A percentile compares a stretch with the other conserved stretches of the same genome.
These are phyloP conservation scores for Seriola aureovittata DNA, from an alignment of 2,113 vertebrate species.

Conservation along the genomic window DNA sequence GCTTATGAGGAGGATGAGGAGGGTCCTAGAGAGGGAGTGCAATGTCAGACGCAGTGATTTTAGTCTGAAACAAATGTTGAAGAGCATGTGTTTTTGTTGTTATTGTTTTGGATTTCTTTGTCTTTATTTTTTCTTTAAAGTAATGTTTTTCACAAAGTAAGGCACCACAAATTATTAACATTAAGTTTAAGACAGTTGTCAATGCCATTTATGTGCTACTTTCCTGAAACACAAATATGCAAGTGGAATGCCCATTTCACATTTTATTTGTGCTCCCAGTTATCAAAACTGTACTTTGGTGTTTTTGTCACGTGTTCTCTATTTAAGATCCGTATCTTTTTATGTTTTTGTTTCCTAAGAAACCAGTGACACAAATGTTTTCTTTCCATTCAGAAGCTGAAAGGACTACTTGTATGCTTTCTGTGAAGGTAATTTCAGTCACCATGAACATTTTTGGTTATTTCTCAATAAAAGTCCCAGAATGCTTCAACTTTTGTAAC, in stretches of 20 bases:
- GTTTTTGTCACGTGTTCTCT: slow-evolving; percentile 22
- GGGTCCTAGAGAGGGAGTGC: slow-evolving; percentile 87
- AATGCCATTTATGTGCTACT: neutral
- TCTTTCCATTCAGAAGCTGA: slow-evolving; percentile 45
- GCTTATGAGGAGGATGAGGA: slow-evolving; percentile 91
- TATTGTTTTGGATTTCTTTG: neutral
- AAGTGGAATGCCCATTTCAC: slow-evolving; percentile 6
- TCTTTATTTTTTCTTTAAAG: slow-evolving; percentile 9
- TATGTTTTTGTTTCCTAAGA: slow-evolving; percentile 17
- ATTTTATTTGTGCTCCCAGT: neutral
- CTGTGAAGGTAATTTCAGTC: slow-evolving; percentile 81
- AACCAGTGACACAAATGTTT: slow-evolving; percentile 22
- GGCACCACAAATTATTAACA: neutral
- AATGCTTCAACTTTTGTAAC: slow-evolving; percentile 27
- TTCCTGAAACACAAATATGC: slow-evolving; percentile 15
- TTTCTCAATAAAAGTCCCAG: slow-evolving; percentile 74
- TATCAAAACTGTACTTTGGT: slow-evolving; percentile 27
- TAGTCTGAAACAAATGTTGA: neutral
- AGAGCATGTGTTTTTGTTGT: neutral
- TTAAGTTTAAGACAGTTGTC: neutral
- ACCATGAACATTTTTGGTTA: slow-evolving; percentile 16
- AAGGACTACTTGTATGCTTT: slow-evolving; percentile 78
- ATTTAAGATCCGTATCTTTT: slow-evolving; percentile 40
- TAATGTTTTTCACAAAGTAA: neutral
- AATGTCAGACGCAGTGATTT: slow-evolving; percentile 91